Percentiles rank a stretch among this genome's conserved stretches.
These are phyloP conservation scores for Brachirus orientalis DNA, from an alignment of 2,113 vertebrate genomes.

Conservation along the genomic window DNA sequence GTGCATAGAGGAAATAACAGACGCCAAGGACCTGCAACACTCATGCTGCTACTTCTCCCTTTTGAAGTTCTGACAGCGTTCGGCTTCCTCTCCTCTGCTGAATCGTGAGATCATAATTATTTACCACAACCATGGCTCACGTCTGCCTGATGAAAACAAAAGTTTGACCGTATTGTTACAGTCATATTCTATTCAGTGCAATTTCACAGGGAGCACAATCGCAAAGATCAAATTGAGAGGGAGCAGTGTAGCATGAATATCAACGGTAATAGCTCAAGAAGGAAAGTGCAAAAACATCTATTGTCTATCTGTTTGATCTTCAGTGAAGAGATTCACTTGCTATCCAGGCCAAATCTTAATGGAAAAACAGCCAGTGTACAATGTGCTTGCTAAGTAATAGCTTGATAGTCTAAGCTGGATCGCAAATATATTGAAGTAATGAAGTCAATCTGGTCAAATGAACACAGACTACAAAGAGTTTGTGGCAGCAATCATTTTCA, in stretches of 20 bases:
- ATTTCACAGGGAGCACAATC: slow-evolving; percentile 62
- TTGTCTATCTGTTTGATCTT: slow-evolving; percentile 49
- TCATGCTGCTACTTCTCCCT: slow-evolving; percentile 54
- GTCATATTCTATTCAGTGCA: slow-evolving; percentile 63
- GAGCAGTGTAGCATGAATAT: slow-evolving; percentile 71
- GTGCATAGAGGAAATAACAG: slow-evolving; percentile 59
- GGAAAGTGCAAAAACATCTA: slow-evolving; percentile 46
- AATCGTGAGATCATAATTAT: slow-evolving; percentile 64
- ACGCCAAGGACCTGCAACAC: slow-evolving; percentile 52
- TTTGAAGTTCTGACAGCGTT: slow-evolving; percentile 71
- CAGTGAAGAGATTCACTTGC: slow-evolving; percentile 14
- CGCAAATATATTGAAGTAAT: slow-evolving; percentile 31
- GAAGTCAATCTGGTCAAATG: slow-evolving; percentile 23
- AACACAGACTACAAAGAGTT: not conserved
- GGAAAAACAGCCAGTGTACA: slow-evolving; percentile 42
- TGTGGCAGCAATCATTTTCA: not conserved
- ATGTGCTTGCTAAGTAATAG: slow-evolving; percentile 37
- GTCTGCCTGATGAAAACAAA: slow-evolving; percentile 60
- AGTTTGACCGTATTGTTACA: slow-evolving; percentile 44
- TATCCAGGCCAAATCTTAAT: slow-evolving; percentile 47
- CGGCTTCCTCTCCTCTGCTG: slow-evolving; percentile 41
- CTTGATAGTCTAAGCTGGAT: slow-evolving; percentile 12
- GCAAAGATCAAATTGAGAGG: slow-evolving; percentile 62
- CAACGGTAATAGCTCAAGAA: slow-evolving; percentile 61
- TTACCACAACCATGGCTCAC: slow-evolving; percentile 60